phyloP scores from a whole-genome alignment of 2,888 invertebrate species.

The Ephialtes manifestator region DNA sequence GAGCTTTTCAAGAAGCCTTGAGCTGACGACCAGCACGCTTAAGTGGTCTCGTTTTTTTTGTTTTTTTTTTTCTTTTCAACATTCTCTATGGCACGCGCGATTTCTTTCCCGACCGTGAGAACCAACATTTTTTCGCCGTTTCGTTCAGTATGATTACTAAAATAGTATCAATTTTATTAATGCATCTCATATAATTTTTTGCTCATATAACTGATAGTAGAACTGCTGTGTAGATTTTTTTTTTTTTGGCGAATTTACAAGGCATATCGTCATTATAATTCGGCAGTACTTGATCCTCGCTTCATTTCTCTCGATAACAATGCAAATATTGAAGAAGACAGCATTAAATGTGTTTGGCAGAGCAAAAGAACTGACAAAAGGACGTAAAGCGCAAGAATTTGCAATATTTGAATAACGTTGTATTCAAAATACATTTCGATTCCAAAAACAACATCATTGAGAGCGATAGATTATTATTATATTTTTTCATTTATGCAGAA shows the following conservation, averaged over 20 bases:
- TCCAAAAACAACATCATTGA: too few relatives aligned
- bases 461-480: too few relatives aligned
- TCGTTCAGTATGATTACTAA: neutral
- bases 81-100: conserved; percentile 16
- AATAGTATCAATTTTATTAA: neutral
- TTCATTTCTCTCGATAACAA: neutral
- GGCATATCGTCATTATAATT: conserved; percentile 36
- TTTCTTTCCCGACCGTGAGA: conserved; percentile 7
- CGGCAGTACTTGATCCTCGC: conserved; percentile 16
- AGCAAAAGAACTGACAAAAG: conserved; percentile 37
- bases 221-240: neutral
- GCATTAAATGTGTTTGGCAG: neutral
- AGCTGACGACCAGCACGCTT: conserved; percentile 69
- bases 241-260: conserved; percentile 5
- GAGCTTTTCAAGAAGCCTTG: conserved; percentile 77
- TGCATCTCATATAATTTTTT: neutral
- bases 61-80: conserved; percentile 15
- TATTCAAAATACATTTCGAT: too few relatives aligned
- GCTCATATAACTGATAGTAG: neutral
- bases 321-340: neutral
- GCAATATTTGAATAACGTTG: too few relatives aligned
- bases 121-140: conserved; percentile 2
- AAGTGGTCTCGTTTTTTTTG: conserved; percentile 40
- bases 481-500: too few relatives aligned
- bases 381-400: conserved; percentile 22